Evolutionary conservation across 2,113 vertebrate species (phyloP).

Genomic region (Sigmodon hispidus): DNA sequence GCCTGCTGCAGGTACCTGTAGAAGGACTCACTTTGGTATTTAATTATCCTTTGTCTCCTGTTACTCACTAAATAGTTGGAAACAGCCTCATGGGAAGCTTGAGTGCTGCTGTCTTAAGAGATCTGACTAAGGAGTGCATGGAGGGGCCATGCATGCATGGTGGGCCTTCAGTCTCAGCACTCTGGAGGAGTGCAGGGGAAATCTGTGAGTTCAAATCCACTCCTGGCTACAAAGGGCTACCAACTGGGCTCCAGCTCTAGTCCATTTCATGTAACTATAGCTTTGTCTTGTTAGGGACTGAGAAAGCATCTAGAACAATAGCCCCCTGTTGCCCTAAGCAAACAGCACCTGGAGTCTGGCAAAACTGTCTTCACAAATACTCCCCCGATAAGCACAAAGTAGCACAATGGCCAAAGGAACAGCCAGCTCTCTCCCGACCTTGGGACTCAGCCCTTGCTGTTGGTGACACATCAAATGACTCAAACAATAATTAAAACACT

Average conservation of each 20-base stretch:
- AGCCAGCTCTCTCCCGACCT: too few species aligned
- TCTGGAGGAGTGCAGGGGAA: not conserved
- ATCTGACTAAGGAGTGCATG: conserved; percentile 86
- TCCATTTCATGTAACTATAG: conserved; percentile 83
- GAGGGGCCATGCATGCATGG: not conserved
- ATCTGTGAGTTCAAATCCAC: not conserved
- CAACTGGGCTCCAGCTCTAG: not conserved
- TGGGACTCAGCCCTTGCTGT: too few species aligned
- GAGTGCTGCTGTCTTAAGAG: conserved; percentile 87
- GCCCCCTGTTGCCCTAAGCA: too few species aligned
- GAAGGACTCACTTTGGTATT: conserved; percentile 85
- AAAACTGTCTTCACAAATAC: too few species aligned
- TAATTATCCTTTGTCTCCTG: conserved; percentile 84
- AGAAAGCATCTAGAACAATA: too few species aligned
- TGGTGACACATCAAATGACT: too few species aligned
- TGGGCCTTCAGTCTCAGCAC: not conserved
- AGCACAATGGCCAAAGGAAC: too few species aligned
- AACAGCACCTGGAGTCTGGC: too few species aligned
- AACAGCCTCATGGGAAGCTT: conserved; percentile 86
- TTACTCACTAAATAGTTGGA: conserved; percentile 84
- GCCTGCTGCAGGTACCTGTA: too few species aligned
- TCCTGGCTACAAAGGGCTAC: not conserved
- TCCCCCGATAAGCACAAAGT: too few species aligned
- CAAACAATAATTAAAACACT: too few species aligned
- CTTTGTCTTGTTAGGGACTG: too few species aligned